Conservation (phyloP, 2,113 vertebrate species). For the Dolichotis patagonum region DNA sequence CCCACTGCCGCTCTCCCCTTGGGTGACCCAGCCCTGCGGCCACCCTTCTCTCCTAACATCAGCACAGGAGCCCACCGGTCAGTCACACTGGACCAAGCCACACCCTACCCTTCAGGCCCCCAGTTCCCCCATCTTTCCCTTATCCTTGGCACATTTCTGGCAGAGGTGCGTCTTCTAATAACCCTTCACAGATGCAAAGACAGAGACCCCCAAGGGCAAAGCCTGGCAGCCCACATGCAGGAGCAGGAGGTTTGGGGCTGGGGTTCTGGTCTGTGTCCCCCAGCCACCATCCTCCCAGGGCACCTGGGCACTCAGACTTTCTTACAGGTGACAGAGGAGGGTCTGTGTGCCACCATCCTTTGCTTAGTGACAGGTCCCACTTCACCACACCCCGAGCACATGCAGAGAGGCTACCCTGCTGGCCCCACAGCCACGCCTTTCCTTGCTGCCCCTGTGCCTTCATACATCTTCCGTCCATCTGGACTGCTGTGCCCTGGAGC, state of each 20-base stretch:
- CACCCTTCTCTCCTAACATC: not conserved
- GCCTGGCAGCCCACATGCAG: no score
- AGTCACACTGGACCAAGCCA: rapidly evolving
- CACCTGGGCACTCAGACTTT: rapidly evolving
- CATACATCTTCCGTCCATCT: not conserved
- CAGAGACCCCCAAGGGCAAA: not conserved
- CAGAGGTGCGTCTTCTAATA: not conserved
- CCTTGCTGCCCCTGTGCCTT: not conserved
- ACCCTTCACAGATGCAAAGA: not conserved
- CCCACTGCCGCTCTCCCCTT: not conserved
- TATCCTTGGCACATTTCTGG: no score
- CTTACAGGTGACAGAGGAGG: no score
- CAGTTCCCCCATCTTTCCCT: not conserved
- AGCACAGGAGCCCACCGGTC: not conserved
- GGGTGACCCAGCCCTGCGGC: not conserved
- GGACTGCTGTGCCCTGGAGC: not conserved
- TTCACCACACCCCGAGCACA: not conserved
- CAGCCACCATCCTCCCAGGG: not conserved
- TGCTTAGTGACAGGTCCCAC: not conserved
- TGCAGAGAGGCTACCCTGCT: rapidly evolving
- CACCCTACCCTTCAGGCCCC: not conserved
- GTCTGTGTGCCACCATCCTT: no score
- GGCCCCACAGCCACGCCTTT: not conserved
- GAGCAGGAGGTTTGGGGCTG: not conserved
- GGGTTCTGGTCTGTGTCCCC: not conserved